Evolutionary conservation across 2,888 invertebrate genomes (phyloP).

Genomic region (Mamestra brassicae): DNA sequence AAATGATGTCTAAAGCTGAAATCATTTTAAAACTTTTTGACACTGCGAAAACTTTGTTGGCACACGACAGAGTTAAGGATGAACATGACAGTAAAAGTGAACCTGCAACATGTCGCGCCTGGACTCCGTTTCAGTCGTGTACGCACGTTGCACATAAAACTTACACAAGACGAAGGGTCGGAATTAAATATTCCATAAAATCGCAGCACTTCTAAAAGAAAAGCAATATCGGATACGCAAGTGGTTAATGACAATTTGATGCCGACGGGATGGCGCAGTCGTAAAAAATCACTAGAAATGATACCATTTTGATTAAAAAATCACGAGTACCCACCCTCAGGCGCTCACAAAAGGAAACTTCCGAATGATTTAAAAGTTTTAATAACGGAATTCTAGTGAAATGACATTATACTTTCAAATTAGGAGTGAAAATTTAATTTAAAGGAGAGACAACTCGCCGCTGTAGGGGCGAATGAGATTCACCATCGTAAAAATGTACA

Average conservation of each 20-base stretch:
- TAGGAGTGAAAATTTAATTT: slow-evolving; percentile 92
- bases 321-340: slow-evolving; percentile 86
- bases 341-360: slow-evolving; percentile 83
- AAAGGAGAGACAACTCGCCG: slow-evolving; percentile 90
- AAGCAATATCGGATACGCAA: slow-evolving; percentile 90
- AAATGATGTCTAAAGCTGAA: not conserved
- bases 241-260: slow-evolving; percentile 90
- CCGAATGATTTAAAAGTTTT: slow-evolving; percentile 91
- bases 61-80: not conserved
- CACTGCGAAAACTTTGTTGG: not conserved
- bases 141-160: slow-evolving; percentile 67
- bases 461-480: slow-evolving; percentile 88
- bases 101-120: slow-evolving; percentile 10
- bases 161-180: slow-evolving; percentile 76
- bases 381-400: slow-evolving; percentile 91
- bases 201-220: slow-evolving; percentile 86
- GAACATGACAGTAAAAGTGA: not conserved
- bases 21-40: not conserved
- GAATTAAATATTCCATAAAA: slow-evolving; percentile 88
- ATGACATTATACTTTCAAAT: slow-evolving; percentile 92
- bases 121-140: slow-evolving; percentile 41
- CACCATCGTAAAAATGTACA: slow-evolving; percentile 89
- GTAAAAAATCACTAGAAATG: slow-evolving; percentile 91
- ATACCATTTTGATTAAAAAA: slow-evolving; percentile 91
- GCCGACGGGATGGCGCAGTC: slow-evolving; percentile 86